phyloP scores from a whole-genome alignment of 2,797 vertebrate species.

The Danio albolineatus region DNA sequence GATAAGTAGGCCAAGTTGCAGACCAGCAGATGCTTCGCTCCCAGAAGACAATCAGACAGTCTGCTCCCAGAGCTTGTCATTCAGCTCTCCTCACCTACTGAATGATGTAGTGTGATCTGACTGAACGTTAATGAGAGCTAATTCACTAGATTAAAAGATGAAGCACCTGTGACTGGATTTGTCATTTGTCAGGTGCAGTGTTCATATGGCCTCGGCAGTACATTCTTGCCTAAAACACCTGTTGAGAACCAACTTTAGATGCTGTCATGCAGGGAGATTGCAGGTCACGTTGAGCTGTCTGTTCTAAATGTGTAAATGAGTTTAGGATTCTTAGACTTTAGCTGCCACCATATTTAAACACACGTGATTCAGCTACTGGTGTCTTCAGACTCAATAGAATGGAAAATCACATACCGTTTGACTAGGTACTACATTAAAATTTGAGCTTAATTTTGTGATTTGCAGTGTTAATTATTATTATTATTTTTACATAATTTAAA shows the following conservation, averaged over 20 bases:
- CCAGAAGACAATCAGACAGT: conserved; percentile 40
- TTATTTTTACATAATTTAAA: too few relatives aligned
- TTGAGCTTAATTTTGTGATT: too few relatives aligned
- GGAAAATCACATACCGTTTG: too few relatives aligned
- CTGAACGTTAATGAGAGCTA: conserved; percentile 22
- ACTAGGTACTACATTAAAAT: too few relatives aligned
- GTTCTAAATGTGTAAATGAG: conserved; percentile 3
- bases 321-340: background rate
- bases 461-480: too few relatives aligned
- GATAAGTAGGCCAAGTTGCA: conserved; percentile 49
- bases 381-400: too few relatives aligned
- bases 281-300: background rate
- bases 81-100: conserved; percentile 23
- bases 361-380: too few relatives aligned
- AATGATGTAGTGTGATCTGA: conserved; percentile 30
- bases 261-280: conserved; percentile 3
- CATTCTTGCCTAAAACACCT: conserved; percentile 34
- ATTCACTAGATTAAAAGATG: conserved; percentile 44
- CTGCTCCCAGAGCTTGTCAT: conserved; percentile 29
- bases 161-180: conserved; percentile 39
- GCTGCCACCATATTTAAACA: background rate
- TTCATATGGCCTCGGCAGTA: background rate
- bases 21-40: conserved; percentile 44
- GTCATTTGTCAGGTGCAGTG: conserved; percentile 17
- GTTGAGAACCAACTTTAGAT: conserved; percentile 10